phyloP scores from a whole-genome alignment of 2,113 vertebrate species.

The Hystrix brachyura region DNA sequence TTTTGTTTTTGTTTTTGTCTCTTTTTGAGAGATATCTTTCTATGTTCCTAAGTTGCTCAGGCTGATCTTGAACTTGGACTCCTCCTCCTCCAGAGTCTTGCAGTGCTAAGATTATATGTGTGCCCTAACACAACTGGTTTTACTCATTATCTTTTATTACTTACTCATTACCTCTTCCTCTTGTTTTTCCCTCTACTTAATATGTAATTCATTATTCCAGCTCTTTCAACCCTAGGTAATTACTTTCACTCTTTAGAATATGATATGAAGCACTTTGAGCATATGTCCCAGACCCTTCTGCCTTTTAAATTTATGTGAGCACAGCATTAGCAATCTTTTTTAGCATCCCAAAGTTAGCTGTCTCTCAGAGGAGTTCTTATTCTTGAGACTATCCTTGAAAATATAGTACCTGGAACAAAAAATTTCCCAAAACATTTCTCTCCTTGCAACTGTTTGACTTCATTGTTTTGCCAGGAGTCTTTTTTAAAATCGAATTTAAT shows the following conservation, averaged over 20 bases:
- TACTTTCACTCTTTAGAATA: neutral
- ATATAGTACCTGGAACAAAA: neutral
- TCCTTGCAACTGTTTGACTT: neutral
- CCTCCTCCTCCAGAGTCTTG: too few relatives aligned
- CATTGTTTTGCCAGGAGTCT: neutral
- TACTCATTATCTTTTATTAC: neutral
- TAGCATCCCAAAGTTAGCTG: neutral
- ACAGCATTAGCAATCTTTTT: neutral
- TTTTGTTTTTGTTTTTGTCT: too few relatives aligned
- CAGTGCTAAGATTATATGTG: neutral
- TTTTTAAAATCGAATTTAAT: conserved; percentile 48
- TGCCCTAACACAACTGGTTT: neutral
- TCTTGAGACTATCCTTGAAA: neutral
- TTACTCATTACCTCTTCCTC: neutral
- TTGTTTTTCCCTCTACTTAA: neutral
- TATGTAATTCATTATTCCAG: neutral
- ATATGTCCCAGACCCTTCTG: neutral
- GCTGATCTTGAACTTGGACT: neutral
- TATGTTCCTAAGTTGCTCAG: neutral
- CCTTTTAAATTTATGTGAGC: neutral
- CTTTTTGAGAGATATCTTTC: neutral
- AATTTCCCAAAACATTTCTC: neutral
- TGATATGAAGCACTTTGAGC: neutral
- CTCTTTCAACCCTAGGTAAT: neutral
- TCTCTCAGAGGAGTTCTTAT: conserved; percentile 14